These are phyloP conservation scores for Dryobotodes eremita DNA, from an alignment of 2,888 invertebrate species.

Conservation along the genomic window DNA sequence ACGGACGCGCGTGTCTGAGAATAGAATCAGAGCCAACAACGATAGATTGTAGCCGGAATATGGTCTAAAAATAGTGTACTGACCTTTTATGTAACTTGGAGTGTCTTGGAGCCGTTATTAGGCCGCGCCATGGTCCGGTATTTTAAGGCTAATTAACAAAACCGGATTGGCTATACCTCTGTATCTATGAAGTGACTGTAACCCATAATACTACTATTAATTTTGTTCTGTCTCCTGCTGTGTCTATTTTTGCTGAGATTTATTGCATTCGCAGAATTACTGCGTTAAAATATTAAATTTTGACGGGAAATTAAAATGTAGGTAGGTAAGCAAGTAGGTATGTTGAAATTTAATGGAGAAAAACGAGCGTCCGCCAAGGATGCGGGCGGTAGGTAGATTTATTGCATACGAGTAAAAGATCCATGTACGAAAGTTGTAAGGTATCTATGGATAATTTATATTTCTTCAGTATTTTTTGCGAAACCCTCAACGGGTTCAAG, in stretches of 20 bases:
- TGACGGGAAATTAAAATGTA: conserved; percentile 19
- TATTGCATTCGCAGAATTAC: conserved; percentile 2
- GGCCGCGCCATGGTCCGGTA: not conserved
- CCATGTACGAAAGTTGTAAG: not conserved
- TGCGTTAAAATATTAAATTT: not conserved
- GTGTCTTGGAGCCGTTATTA: conserved; percentile 7
- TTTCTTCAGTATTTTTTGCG: not conserved
- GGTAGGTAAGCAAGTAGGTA: not conserved
- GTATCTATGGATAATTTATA: not conserved
- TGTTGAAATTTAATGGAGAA: conserved; percentile 29
- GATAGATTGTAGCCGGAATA: conserved; percentile 27
- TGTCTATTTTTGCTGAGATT: not conserved
- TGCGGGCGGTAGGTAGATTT: not conserved
- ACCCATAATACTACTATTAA: not conserved
- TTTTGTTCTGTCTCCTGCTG: not conserved
- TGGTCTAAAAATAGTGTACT: conserved; percentile 34
- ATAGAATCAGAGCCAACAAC: conserved; percentile 34
- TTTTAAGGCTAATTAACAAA: not conserved
- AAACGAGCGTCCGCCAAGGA: not conserved
- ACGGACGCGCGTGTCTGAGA: conserved; percentile 23
- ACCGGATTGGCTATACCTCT: not conserved
- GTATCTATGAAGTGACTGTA: not conserved
- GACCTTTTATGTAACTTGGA: conserved; percentile 49
- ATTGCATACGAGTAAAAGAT: not conserved
- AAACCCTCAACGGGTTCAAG: not conserved